Base-by-base conservation (phyloP, 2,797 vertebrate species). In the Arctocebus calabarensis region DNA sequence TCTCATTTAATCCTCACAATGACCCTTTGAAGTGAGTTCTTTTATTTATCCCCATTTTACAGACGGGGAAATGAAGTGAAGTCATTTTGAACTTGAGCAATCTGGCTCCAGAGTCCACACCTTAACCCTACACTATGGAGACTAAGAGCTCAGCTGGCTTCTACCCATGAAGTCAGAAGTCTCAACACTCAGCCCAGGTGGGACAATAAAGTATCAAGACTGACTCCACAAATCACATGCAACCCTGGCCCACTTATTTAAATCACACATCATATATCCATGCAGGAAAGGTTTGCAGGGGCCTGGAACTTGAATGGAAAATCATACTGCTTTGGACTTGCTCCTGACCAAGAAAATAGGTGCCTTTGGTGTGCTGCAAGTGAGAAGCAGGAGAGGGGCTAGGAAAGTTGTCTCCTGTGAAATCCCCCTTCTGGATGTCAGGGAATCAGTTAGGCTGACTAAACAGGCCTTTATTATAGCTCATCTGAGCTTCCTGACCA, bases 181-280 rank as follows among this genome's bases (percentile, higher is more conserved):
- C 87, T 85, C 82, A 48, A 73, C 64, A 48, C 12, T 40, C 29
- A 0, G 20, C 25, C 84, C 94, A 88, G 87, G 90, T 92, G 96
- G 62, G 79, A 92, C 95, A 90, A 94, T 94, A 88, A 93, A 94
- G 52, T 14, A 10, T 25, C 9, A 43, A 85, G 90, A 13, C 40
- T 11, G 74, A 52, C 70, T 27, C 93, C 66, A 96, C 94, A 94
- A 92, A 92, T 92, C 94, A 68, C 55, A 79, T 12, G 29, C 74
- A 29, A 48, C 59, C 64, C 73, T 3, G n/a, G 86, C 59, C 45
- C 0, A 4, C 78, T n/a, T 32, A 37, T n/a, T 82, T n/a, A 64
- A 62, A 64, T 92, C 87, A 92, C 96, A 93, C 68, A 3, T 96
- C 88, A 43, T 88, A 90, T 75, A 96, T 95, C 84, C 88, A 84